Percentiles rank a stretch among this genome's conserved stretches.
phyloP scores from a whole-genome alignment of 1,140 invertebrate species.

The Drosophila lini region DNA sequence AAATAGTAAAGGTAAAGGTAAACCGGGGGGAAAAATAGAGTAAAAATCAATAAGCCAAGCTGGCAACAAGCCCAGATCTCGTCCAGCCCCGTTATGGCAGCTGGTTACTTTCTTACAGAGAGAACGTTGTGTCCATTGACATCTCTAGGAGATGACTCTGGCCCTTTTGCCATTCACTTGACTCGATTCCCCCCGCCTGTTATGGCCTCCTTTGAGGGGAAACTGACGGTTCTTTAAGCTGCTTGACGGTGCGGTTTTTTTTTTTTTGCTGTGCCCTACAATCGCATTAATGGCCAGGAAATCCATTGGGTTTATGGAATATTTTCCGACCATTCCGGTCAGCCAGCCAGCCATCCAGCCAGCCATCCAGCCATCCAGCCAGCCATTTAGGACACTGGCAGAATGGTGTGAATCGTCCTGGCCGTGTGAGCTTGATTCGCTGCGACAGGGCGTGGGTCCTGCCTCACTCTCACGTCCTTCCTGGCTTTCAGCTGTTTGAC shows the following conservation, averaged over 20 bases:
- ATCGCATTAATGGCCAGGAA: conserved; percentile 43
- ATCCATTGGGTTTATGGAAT: conserved; percentile 32
- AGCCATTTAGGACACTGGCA: conserved; percentile 7
- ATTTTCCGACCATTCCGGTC: conserved; percentile 22
- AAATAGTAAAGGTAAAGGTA: conserved; percentile 37
- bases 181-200: not conserved
- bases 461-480: not conserved
- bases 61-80: conserved; percentile 20
- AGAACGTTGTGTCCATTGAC: conserved; percentile 21
- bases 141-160: conserved; percentile 8
- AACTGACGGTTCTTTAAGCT: conserved; percentile 42
- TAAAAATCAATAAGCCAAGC: conserved; percentile 65
- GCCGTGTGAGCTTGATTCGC: conserved; percentile 2
- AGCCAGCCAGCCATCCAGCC: conserved; percentile 1
- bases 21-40: conserved; percentile 4
- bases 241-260: conserved; percentile 34
- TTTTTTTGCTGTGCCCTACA: conserved; percentile 20
- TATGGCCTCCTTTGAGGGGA: conserved; percentile 26
- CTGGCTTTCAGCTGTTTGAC: conserved; percentile 27
- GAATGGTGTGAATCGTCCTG: conserved; percentile 4
- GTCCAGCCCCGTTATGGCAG: conserved; percentile 17
- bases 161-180: conserved; percentile 35
- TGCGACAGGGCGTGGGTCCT: conserved; percentile 1
- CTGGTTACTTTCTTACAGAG: conserved; percentile 29
- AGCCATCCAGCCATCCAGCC: not conserved